phyloP scores from a whole-genome alignment of 2,888 invertebrate species.

The Leucozona laternaria region DNA sequence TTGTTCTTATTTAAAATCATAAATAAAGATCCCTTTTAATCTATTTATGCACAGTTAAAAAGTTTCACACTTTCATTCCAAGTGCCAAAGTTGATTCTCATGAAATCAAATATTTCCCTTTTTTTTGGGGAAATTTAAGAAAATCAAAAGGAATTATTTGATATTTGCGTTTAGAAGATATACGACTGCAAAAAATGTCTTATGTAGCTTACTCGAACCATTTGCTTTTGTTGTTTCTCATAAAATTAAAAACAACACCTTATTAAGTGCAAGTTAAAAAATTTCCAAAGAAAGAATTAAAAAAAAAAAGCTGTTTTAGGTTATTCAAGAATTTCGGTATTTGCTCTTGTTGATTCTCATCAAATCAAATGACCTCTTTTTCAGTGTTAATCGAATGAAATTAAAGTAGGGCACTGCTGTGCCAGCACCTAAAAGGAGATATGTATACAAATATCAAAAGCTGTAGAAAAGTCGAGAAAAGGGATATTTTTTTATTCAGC shows the following conservation, averaged over 20 bases:
- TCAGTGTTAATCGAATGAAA: not conserved
- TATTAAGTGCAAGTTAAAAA: no score
- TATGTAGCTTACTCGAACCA: not conserved
- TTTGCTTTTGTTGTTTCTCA: not conserved
- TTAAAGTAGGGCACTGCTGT: not conserved
- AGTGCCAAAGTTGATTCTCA: not conserved
- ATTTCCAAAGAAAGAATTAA: no score
- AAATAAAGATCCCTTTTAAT: no score
- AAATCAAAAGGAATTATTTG: not conserved
- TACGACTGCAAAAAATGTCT: not conserved
- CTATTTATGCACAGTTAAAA: no score
- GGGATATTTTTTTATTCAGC: not conserved
- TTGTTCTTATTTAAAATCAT: not conserved
- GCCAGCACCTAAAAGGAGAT: not conserved
- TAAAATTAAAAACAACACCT: not conserved
- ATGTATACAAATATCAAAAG: not conserved
- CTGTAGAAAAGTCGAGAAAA: not conserved
- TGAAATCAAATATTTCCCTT: not conserved
- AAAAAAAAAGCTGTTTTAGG: no score
- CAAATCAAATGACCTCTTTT: not conserved
- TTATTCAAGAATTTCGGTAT: no score
- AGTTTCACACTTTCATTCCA: not conserved
- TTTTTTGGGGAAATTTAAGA: not conserved
- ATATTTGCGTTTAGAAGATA: not conserved
- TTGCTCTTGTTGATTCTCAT: no score